A percentile compares a stretch with the other conserved stretches of the same genome.
Conservation (phyloP, 2,113 vertebrate genomes). For the Ceratotherium simum region DNA sequence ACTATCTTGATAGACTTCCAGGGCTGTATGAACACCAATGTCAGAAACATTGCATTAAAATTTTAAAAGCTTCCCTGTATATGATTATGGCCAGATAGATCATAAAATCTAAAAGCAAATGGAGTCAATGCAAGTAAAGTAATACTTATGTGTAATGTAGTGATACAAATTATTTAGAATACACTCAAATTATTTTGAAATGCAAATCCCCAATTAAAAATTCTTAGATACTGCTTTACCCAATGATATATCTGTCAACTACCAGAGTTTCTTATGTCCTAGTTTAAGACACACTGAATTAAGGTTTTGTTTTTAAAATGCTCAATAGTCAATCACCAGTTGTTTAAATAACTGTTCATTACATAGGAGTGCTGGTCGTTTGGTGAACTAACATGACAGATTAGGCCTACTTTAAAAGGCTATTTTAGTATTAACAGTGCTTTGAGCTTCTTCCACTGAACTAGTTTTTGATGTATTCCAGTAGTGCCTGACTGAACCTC, state of each 20-base stretch:
- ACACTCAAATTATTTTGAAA: not conserved
- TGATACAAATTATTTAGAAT: not conserved
- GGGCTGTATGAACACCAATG: not conserved
- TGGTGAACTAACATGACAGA: not conserved
- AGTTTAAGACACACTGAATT: not conserved
- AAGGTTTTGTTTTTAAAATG: not conserved
- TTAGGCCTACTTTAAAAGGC: not conserved
- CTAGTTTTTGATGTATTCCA: slow-evolving; percentile 46
- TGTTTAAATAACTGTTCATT: not conserved
- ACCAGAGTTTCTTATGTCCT: not conserved
- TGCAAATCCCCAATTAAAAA: not conserved
- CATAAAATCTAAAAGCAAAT: not conserved
- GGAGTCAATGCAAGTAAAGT: not conserved
- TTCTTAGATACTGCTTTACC: not conserved
- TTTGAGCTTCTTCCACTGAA: not conserved
- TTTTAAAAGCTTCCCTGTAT: not conserved
- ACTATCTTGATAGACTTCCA: not conserved
- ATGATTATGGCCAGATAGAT: not conserved
- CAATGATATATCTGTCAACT: not conserved
- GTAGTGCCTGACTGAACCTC: not conserved
- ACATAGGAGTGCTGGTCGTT: not conserved
- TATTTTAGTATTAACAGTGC: not conserved
- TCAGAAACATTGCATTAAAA: not conserved
- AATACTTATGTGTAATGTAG: not conserved
- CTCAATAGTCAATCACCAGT: not conserved